These are phyloP conservation scores for Lates calcarifer DNA, from an alignment of 2,113 vertebrate genomes.

Conservation along the genomic window DNA sequence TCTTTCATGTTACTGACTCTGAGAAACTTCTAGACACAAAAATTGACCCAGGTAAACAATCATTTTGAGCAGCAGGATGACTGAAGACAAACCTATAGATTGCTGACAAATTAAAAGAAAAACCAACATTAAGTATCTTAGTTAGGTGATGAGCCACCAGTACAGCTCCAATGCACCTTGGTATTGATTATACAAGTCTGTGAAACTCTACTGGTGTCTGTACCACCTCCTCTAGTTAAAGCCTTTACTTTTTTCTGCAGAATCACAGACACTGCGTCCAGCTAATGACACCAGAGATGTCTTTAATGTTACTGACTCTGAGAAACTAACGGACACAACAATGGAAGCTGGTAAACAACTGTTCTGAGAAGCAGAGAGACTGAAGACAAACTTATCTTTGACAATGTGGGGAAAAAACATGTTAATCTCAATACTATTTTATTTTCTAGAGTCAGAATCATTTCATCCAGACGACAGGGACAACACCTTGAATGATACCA, in stretches of 20 bases:
- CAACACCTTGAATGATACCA: background rate
- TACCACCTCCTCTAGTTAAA: background rate
- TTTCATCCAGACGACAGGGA: constrained; percentile 10
- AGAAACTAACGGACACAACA: background rate
- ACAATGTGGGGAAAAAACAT: background rate
- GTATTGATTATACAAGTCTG: no score
- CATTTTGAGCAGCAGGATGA: background rate
- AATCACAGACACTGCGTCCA: background rate
- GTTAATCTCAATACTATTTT: background rate
- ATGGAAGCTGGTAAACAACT: constrained; percentile 26
- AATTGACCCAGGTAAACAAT: constrained; percentile 27
- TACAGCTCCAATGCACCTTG: no score
- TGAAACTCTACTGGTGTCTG: no score
- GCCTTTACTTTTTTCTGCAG: constrained; percentile 10
- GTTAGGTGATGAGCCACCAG: no score
- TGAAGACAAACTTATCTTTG: background rate
- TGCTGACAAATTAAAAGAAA: no score
- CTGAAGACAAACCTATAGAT: no score
- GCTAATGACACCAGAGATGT: background rate
- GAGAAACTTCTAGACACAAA: background rate
- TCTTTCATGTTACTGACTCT: constrained; percentile 4
- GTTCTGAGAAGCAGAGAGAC: background rate
- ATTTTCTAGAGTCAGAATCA: constrained; percentile 22
- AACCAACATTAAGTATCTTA: no score
- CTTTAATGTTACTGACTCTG: constrained; percentile 4